Conservation (phyloP, 2,113 vertebrate species). For the Corydoras sp. region DNA sequence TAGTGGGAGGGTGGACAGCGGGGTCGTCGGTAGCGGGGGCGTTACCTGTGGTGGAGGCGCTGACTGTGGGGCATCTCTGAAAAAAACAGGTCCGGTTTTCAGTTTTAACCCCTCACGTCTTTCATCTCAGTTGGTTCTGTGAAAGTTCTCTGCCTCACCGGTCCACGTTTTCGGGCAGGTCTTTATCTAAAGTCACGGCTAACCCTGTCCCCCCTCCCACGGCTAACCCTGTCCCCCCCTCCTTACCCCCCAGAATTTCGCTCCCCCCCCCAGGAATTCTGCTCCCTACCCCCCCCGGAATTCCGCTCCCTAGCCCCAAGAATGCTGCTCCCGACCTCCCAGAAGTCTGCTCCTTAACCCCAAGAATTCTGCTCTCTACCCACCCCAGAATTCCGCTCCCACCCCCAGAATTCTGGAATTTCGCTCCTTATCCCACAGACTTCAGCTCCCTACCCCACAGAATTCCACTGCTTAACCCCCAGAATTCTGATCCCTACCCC, state of each 20-base stretch:
- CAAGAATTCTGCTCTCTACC: too few species aligned
- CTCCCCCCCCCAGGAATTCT: too few species aligned
- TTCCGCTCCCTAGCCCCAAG: too few species aligned
- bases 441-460: too few species aligned
- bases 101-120: conserved; percentile 6
- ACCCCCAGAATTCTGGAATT: too few species aligned
- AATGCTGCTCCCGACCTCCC: too few species aligned
- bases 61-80: conserved; percentile 71
- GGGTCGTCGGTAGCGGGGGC: conserved; percentile 34
- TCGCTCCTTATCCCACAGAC: too few species aligned
- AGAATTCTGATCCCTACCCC: too few species aligned
- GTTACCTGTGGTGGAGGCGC: conserved; percentile 72
- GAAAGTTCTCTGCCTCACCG: not conserved
- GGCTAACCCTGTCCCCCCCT: not conserved
- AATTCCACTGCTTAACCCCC: too few species aligned
- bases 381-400: too few species aligned
- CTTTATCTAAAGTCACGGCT: conserved; percentile 15
- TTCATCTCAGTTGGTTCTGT: conserved; percentile 11
- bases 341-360: too few species aligned
- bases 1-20: conserved; percentile 10
- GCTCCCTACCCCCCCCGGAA: too few species aligned
- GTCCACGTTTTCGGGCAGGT: conserved; percentile 40
- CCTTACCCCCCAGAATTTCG: conserved; percentile 64
- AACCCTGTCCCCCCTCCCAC: not conserved
- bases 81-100: conserved; percentile 68